A percentile compares a stretch with the other conserved stretches of the same genome.
These are phyloP conservation scores for Metopia argyrocephala DNA, from an alignment of 2,888 invertebrate species.

Conservation along the genomic window DNA sequence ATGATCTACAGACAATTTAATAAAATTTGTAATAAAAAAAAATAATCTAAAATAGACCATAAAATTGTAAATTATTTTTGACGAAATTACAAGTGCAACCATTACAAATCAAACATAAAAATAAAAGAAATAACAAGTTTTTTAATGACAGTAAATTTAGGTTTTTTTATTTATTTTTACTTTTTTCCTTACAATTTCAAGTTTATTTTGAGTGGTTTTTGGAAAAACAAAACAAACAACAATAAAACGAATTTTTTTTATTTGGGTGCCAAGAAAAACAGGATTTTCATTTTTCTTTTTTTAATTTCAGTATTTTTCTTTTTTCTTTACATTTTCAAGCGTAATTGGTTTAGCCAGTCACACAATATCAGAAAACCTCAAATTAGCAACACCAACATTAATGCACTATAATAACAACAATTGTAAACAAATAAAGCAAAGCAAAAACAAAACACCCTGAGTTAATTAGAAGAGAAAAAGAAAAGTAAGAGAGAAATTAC, in stretches of 20 bases:
- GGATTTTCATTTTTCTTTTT: constrained; percentile 30
- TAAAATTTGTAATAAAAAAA: constrained; percentile 3
- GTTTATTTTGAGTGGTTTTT: constrained; percentile 45
- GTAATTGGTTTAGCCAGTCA: constrained; percentile 12
- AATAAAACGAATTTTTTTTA: neutral
- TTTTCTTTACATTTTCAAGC: neutral
- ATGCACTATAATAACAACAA: neutral
- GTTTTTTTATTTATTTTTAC: constrained; percentile 17
- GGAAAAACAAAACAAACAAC: neutral
- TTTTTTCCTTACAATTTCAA: constrained; percentile 38
- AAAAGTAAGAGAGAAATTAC: neutral
- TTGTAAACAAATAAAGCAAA: neutral
- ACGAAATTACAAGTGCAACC: neutral
- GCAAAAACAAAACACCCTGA: neutral
- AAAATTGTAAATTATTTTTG: constrained; percentile 12
- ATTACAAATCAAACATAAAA: neutral
- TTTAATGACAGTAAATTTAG: constrained; percentile 35
- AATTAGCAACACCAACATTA: neutral
- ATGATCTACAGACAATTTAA: constrained; percentile 23
- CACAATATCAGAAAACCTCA: neutral
- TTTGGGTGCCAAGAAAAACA: constrained; percentile 7
- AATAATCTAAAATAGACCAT: constrained; percentile 27
- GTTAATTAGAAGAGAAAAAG: neutral
- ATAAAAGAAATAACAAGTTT: neutral
- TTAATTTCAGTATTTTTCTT: neutral